Evolutionary conservation across 2,797 vertebrate species (phyloP), one percentile per base, ranked within the genome.

Genomic region (Bradypodion pumilum): DNA sequence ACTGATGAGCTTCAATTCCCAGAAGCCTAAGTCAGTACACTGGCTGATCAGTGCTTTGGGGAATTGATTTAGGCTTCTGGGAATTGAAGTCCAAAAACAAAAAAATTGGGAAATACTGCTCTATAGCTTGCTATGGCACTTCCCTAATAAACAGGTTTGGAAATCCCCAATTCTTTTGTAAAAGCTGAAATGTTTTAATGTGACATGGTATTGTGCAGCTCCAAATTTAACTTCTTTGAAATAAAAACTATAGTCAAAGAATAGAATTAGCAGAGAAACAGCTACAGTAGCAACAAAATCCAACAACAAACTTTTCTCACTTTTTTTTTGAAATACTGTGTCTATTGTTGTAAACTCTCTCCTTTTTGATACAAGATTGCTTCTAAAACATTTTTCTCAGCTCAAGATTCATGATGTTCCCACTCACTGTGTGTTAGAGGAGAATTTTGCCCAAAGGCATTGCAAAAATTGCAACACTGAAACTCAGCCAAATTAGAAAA

Each of bases 401-500:
- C 42, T 46, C 56, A 56, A 15, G 40, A 27, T 29, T 37, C 13
- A 70, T 27, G 9, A 27, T 62, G 56, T 49, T 74, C n/a, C 42
- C 29, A 42, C 29, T 49, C n/a, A 63, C n/a, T 44, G 40, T 59
- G 46, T 63, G 60, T 25, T 49, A 2, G 42, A 10, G 42, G 37
- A 63, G 60, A 44, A 63, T 82, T 74, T 81, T 82, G 87, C 66
- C 59, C 83, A n/a, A 1, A 68, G 60, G n/a, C 56, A 74, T 60
- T 46, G 8, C 32, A 10, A 52, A 5, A 6, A 25, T 32, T 44
- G 27, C 29, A 52, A 74, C 85, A 84, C 56, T 19, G 32, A 46
- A 37, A 75, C 65, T 0, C 37, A 78, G 76, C 59, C 7, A 7
- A 1, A 56, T 85, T 10, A 27, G 16, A 66, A 40, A 73, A 73